These are phyloP conservation scores for Drosophila infuscata DNA, from an alignment of 2,888 invertebrate species.

Conservation along the genomic window DNA sequence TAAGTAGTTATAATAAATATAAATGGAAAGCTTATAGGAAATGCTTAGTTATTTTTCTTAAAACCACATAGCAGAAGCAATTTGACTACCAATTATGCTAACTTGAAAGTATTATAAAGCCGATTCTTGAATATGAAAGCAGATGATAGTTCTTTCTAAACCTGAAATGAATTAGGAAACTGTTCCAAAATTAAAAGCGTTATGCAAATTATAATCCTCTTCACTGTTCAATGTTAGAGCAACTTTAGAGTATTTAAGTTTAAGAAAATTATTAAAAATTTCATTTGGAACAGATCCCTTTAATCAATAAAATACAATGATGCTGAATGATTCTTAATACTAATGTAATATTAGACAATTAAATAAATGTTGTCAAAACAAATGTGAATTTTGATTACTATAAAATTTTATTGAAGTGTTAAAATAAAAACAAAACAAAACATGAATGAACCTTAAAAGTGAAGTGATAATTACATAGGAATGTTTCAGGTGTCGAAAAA, in stretches of 20 bases:
- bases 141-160: constrained; percentile 27
- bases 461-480: constrained; percentile 12
- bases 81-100: constrained; percentile 28
- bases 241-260: background rate
- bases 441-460: constrained; percentile 13
- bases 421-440: constrained; percentile 5
- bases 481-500: background rate
- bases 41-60: constrained; percentile 42
- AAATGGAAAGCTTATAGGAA: constrained; percentile 61
- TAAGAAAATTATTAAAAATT: background rate
- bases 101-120: constrained; percentile 13
- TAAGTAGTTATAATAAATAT: constrained; percentile 44
- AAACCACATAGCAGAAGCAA: constrained; percentile 25
- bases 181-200: constrained; percentile 19
- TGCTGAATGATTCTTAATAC: constrained; percentile 6
- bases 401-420: background rate
- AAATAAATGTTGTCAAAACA: constrained; percentile 11
- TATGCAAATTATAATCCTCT: background rate
- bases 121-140: constrained; percentile 26
- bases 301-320: constrained; percentile 6
- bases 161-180: constrained; percentile 27
- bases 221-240: background rate
- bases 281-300: constrained; percentile 19
- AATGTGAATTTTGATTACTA: background rate
- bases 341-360: background rate